Evolutionary conservation across 2,113 vertebrate species (phyloP).

Genomic region (Rhinogobius similis): DNA sequence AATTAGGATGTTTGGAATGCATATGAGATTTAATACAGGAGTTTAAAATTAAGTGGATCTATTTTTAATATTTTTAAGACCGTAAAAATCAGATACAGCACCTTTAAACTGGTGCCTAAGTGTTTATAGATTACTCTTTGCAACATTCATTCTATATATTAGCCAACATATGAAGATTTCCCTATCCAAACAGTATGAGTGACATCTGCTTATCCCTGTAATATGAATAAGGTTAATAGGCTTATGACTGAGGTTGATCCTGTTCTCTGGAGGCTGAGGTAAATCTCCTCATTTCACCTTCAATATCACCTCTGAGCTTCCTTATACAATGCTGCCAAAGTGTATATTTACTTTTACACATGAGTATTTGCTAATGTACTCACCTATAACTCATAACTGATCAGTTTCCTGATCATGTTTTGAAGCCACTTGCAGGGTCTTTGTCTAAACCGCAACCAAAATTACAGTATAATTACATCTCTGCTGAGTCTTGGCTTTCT

Average conservation of each 20-base stretch:
- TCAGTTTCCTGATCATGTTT: conserved; percentile 11
- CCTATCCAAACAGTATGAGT: neutral
- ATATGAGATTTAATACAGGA: too few relatives aligned
- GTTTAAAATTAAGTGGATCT: too few relatives aligned
- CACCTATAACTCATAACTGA: conserved; percentile 3
- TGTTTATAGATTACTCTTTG: neutral
- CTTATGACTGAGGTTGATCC: conserved; percentile 2
- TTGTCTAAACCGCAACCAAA: conserved; percentile 48
- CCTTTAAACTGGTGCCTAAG: neutral
- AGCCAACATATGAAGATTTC: neutral
- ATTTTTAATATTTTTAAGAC: neutral
- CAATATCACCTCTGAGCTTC: conserved; percentile 10
- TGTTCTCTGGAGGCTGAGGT: neutral
- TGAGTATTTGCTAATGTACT: conserved; percentile 15
- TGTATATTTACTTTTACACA: neutral
- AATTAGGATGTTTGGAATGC: too few relatives aligned
- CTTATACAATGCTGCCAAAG: neutral
- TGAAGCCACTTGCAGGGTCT: conserved; percentile 43
- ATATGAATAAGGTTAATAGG: conserved; percentile 2
- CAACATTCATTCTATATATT: neutral
- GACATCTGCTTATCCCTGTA: conserved; percentile 7
- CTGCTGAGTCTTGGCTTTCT: conserved; percentile 56
- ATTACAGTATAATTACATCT: conserved; percentile 69
- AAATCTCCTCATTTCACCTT: conserved; percentile 19
- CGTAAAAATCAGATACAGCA: neutral